These are phyloP conservation scores for Spheniscus mendiculus DNA, from an alignment of 2,113 vertebrate species.

Conservation along the genomic window DNA sequence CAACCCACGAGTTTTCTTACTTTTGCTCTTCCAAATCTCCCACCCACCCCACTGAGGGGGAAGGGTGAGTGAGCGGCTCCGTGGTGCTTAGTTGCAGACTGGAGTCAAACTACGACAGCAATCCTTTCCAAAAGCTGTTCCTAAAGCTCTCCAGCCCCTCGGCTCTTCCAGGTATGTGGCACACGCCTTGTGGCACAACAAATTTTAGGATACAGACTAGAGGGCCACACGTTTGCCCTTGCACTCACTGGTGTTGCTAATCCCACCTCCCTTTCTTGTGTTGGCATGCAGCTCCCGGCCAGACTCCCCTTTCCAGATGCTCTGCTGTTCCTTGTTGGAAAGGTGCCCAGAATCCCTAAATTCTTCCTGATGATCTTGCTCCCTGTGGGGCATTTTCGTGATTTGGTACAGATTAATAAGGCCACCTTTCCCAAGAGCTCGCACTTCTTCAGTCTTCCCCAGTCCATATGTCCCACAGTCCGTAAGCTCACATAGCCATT, in stretches of 20 bases:
- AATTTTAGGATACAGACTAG: neutral
- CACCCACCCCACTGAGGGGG: too few species aligned
- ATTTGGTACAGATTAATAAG: neutral
- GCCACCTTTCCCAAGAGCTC: neutral
- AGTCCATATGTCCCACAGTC: neutral
- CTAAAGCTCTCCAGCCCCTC: neutral
- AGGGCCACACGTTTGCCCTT: neutral
- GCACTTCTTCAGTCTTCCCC: neutral
- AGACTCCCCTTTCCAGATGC: neutral
- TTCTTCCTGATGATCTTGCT: neutral
- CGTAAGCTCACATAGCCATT: fast-evolving
- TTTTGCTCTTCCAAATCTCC: too few species aligned
- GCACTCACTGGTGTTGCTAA: neutral
- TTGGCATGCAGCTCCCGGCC: neutral
- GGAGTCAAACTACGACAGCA: too few species aligned
- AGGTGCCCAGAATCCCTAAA: neutral
- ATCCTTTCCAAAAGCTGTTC: neutral
- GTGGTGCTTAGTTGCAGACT: too few species aligned
- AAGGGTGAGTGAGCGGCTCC: too few species aligned
- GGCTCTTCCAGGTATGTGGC: neutral
- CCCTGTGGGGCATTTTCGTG: neutral
- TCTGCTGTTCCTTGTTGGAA: neutral
- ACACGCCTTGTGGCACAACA: fast-evolving
- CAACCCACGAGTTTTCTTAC: too few species aligned
- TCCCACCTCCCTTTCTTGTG: neutral